Conservation (phyloP, 2,888 invertebrate species). For the Athripsodes cinereus region DNA sequence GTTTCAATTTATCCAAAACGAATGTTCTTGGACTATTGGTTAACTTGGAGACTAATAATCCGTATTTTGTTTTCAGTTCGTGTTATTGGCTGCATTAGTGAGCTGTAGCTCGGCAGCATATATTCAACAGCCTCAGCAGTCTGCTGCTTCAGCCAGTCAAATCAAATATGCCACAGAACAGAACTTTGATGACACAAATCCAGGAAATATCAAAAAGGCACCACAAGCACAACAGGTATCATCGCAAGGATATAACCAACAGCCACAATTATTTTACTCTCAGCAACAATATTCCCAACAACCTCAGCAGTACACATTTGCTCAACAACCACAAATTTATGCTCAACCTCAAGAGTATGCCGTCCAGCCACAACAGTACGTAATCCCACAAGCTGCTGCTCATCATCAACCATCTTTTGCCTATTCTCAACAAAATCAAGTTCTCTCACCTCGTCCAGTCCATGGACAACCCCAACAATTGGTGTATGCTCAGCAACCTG, state of each 20-base stretch:
- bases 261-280: conserved; percentile 32
- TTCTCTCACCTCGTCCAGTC: background rate
- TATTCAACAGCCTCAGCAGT: conserved; percentile 23
- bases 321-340: background rate
- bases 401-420: background rate
- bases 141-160: conserved; percentile 41
- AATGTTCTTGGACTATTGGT: too few species aligned
- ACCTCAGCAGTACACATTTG: background rate
- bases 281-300: conserved; percentile 6
- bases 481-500: background rate
- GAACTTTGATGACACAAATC: conserved; percentile 46
- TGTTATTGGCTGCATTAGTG: conserved; percentile 16
- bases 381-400: background rate
- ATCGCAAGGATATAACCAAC: conserved; percentile 40
- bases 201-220: conserved; percentile 35
- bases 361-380: background rate
- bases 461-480: background rate
- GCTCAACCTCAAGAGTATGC: background rate
- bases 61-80: conserved; percentile 16
- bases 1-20: too few species aligned
- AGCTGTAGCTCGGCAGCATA: conserved; percentile 5
- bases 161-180: conserved; percentile 43
- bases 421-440: background rate
- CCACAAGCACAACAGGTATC: conserved; percentile 20
- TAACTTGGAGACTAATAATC: too few species aligned